A percentile compares a stretch with the other conserved stretches of the same genome.
Conservation (phyloP, 1,140 invertebrate species). For the Latrodectus geometricus region DNA sequence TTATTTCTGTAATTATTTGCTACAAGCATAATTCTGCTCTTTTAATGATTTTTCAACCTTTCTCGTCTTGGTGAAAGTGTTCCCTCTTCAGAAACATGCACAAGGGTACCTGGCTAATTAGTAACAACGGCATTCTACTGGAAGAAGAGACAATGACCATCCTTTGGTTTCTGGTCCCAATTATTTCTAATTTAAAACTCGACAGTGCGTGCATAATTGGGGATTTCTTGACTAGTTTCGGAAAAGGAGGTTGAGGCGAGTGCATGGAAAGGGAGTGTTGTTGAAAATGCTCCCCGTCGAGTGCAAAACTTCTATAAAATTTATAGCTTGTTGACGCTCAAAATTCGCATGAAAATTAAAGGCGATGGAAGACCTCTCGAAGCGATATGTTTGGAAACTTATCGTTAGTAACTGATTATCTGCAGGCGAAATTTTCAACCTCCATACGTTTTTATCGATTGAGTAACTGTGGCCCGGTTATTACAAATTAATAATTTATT, state of each 20-base stretch:
- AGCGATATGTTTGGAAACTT: too few relatives aligned
- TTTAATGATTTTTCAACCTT: conserved; percentile 1
- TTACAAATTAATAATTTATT: too few relatives aligned
- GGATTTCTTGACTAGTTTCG: neutral
- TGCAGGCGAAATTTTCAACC: too few relatives aligned
- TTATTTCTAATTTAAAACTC: conserved; percentile 32
- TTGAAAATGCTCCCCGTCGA: neutral
- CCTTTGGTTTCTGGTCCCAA: conserved; percentile 10
- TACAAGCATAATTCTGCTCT: conserved; percentile 16
- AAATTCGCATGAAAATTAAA: neutral
- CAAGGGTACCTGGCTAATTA: neutral
- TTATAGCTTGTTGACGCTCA: neutral
- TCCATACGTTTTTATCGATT: too few relatives aligned
- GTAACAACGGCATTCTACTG: neutral
- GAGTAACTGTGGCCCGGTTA: too few relatives aligned
- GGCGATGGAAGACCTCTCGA: too few relatives aligned
- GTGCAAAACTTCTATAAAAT: neutral
- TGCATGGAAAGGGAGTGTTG: neutral
- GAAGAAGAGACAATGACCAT: neutral
- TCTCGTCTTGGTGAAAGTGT: neutral
- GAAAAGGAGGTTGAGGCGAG: neutral
- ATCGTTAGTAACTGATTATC: too few relatives aligned
- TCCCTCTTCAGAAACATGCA: neutral
- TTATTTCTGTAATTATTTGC: conserved; percentile 18
- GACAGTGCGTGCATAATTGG: conserved; percentile 9